Conservation (phyloP, 2,888 invertebrate species). For the Xylocampa areola region DNA sequence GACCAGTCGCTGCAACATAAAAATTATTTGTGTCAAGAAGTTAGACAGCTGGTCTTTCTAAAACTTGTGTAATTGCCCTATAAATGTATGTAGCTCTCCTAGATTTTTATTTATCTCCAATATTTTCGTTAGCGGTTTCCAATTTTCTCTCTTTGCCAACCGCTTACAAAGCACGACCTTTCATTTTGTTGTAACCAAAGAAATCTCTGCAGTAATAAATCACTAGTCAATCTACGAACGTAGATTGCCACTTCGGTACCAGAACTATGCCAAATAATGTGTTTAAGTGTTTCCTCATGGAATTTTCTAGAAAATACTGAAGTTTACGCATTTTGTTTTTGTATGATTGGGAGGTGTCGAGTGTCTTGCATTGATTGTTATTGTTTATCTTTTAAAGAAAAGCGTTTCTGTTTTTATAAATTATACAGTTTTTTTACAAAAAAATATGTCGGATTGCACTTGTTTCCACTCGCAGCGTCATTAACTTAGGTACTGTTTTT, state of each 20-base stretch:
- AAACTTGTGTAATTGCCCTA: no score
- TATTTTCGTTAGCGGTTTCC: slow-evolving; percentile 1
- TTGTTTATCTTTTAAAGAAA: no score
- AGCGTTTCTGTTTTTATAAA: no score
- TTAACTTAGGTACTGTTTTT: no score
- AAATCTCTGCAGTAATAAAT: slow-evolving; percentile 27
- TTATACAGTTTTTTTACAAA: no score
- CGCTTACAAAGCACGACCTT: slow-evolving; percentile 2
- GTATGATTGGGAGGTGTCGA: background rate
- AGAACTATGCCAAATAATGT: slow-evolving; percentile 27
- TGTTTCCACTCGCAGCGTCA: no score
- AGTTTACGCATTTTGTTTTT: background rate
- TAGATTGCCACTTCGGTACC: slow-evolving; percentile 24
- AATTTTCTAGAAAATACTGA: slow-evolving; percentile 6
- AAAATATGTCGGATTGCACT: no score
- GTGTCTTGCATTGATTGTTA: background rate
- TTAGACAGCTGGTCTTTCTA: background rate
- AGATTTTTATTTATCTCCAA: background rate
- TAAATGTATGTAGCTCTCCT: background rate
- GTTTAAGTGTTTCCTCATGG: slow-evolving; percentile 12
- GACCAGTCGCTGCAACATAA: background rate
- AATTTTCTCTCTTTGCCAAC: slow-evolving; percentile 1
- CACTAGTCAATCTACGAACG: slow-evolving; percentile 5
- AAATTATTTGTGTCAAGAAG: background rate
- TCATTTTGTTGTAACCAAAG: slow-evolving; percentile 2